Percentiles rank a stretch among this genome's conserved stretches.
phyloP scores from a whole-genome alignment of 2,113 vertebrate species.

The Tamias sibiricus region DNA sequence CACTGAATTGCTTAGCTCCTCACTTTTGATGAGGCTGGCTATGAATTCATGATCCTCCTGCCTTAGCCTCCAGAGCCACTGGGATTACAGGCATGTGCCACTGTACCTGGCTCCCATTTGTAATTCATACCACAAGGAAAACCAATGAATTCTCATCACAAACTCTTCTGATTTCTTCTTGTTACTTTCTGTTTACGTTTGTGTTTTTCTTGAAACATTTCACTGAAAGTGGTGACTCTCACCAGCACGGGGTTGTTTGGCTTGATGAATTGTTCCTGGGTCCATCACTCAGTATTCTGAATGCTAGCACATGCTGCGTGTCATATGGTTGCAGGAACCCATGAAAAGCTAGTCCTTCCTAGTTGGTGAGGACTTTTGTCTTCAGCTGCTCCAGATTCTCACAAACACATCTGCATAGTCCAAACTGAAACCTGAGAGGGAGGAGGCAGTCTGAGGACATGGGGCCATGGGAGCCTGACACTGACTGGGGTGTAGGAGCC shows the following conservation, averaged over 20 bases:
- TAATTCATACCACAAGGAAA: not conserved
- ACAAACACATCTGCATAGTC: not conserved
- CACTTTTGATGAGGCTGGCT: no score
- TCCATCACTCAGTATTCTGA: not conserved
- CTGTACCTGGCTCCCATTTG: no score
- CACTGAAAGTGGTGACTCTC: not conserved
- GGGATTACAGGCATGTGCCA: no score
- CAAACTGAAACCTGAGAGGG: not conserved
- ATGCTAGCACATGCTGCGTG: accelerated
- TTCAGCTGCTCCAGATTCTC: not conserved
- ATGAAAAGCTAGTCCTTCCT: not conserved
- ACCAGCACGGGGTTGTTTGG: not conserved
- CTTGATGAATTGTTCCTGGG: not conserved
- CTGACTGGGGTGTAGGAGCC: no score
- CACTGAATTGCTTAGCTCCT: no score
- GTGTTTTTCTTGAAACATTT: conserved; percentile 49
- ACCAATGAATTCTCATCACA: not conserved
- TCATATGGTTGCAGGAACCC: not conserved
- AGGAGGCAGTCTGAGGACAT: not conserved
- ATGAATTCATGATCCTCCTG: no score
- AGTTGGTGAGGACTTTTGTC: not conserved
- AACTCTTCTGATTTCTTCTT: not conserved
- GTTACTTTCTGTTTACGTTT: not conserved
- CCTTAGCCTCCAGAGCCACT: no score
- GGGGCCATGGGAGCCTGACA: not conserved